Evolutionary conservation across 2,888 invertebrate genomes (phyloP).

Genomic region (Elysia crispata): DNA sequence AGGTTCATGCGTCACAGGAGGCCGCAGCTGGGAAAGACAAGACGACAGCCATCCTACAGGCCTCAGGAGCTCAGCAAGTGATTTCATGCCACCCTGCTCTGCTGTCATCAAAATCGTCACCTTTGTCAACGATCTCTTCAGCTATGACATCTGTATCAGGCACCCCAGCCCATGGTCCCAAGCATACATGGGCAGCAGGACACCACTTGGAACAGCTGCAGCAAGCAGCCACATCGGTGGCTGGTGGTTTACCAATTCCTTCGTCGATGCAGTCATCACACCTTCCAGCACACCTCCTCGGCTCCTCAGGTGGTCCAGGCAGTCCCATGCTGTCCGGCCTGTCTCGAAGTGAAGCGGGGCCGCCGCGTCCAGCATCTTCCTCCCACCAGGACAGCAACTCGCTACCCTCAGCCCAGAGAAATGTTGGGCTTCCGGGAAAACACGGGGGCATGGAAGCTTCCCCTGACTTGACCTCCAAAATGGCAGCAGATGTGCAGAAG

Average conservation of each 20-base stretch:
- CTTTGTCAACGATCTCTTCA: constrained; percentile 25
- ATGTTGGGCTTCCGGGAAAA: constrained; percentile 23
- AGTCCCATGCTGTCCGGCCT: constrained; percentile 3
- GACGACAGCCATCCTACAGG: constrained; percentile 39
- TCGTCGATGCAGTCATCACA: too few species aligned
- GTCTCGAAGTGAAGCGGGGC: too few species aligned
- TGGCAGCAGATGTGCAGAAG: constrained; percentile 35
- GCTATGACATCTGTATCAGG: not conserved
- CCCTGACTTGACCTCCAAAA: constrained; percentile 39
- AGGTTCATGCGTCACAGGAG: constrained; percentile 41
- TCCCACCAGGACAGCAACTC: constrained; percentile 43
- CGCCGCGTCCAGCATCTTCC: constrained; percentile 43
- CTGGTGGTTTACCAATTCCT: not conserved
- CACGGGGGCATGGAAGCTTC: constrained; percentile 31
- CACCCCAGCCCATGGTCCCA: constrained; percentile 13
- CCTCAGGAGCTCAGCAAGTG: constrained; percentile 36
- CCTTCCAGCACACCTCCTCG: constrained; percentile 32
- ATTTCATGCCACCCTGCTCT: too few species aligned
- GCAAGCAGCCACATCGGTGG: constrained; percentile 2
- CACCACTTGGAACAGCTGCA: constrained; percentile 1
- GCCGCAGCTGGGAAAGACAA: not conserved
- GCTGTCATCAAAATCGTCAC: not conserved
- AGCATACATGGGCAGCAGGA: constrained; percentile 3
- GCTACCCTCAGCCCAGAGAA: constrained; percentile 38
- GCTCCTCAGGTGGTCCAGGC: constrained; percentile 15